Evolutionary conservation across 35 echinoderm and acorn worm species (phyloP), one percentile per base, ranked within the genome.

Genomic region (Apostichopus californicus): DNA sequence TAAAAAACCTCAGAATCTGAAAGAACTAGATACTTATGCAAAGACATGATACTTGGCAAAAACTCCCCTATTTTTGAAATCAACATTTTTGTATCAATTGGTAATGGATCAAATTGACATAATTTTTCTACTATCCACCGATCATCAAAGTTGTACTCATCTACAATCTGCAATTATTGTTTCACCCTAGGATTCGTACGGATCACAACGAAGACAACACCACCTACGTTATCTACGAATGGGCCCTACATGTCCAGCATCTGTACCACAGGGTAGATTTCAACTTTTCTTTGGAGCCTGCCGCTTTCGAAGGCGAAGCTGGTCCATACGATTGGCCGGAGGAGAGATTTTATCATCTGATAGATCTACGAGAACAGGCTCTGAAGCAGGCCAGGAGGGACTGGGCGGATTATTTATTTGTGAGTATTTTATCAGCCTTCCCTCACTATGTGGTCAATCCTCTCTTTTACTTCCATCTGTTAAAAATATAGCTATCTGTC

Each of bases 351-450:
- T 18, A 90, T 22, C 94, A 96, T 77, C 20, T 98, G 6, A 94
- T 98, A 12, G 23, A 84, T 14, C 91, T 98, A 25, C 92, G 94
- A 68, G 88, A 98, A 78, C 52, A 80, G 9, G 94, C 96, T 60
- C 77, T 98, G 9, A 54, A 94, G 2, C 94, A 94, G 81, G 96
- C 96, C 8, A 77, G 96, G 73, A 84, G 22, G 68, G 86, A 94
- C 12, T 98, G 96, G 96, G 96, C 96, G 2, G 93, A 98, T 78
- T 98, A 96, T 92, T 59, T 96, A 85, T 94, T 94, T 92, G 96
- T 98, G 77, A 98, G 96, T 96, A 61, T 87, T 46, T 46, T 46
- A 46, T 2, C 34, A 4, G 34, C 34, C 34, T 46, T 46, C 1
- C 34, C 34, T 46, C 34, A 3, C 34, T 46, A 1, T 46, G 34